phyloP scores from a whole-genome alignment of 2,797 vertebrate species.

The Gallirallus australis region DNA sequence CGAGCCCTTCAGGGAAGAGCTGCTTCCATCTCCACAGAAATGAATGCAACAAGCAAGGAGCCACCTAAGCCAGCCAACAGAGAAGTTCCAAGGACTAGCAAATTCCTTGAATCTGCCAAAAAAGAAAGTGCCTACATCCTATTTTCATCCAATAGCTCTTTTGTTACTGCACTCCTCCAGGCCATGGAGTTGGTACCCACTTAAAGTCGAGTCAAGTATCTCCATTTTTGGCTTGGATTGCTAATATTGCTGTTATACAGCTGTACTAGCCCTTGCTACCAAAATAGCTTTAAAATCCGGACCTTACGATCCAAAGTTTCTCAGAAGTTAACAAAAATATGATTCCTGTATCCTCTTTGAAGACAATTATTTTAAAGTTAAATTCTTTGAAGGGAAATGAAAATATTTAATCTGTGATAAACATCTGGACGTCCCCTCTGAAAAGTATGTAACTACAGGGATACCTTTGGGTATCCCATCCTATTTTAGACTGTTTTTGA shows the following conservation, averaged over 20 bases:
- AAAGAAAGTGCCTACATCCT: background rate
- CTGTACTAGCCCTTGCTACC: background rate
- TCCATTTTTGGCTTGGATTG: background rate
- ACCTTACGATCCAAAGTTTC: background rate
- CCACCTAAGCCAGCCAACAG: background rate
- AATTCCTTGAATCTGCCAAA: background rate
- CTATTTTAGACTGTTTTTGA: background rate
- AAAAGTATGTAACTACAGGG: background rate
- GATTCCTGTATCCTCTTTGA: background rate
- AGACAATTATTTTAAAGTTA: background rate
- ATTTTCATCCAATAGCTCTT: background rate
- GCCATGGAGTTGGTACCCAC: background rate
- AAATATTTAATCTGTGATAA: conserved; percentile 10
- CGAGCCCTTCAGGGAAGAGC: background rate
- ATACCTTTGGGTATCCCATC: background rate
- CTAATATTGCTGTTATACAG: background rate
- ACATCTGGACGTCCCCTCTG: conserved; percentile 16
- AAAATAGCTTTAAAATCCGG: background rate
- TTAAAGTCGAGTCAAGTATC: background rate
- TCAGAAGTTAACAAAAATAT: background rate
- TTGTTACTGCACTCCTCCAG: background rate
- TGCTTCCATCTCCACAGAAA: background rate
- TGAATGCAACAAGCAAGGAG: rapidly evolving
- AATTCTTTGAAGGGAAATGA: background rate
- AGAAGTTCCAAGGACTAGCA: background rate